Conservation (phyloP, 2,113 vertebrate genomes). For the Xenopus laevis region DNA sequence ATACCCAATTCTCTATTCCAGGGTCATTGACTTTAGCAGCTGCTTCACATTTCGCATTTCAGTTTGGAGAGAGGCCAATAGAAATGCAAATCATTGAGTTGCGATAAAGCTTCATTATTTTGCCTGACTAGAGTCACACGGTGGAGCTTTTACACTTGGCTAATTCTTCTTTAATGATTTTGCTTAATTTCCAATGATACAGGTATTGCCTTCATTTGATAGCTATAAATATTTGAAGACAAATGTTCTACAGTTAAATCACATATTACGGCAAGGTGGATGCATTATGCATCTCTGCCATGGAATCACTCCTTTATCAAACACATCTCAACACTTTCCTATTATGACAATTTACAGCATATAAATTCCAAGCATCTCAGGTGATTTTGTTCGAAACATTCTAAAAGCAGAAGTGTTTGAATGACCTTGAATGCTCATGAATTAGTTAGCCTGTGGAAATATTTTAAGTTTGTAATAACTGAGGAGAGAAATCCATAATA, state of each 20-base stretch:
- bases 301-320: not conserved
- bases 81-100: too few species aligned
- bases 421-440: slow-evolving; percentile 3
- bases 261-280: not conserved
- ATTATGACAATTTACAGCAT: not conserved
- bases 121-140: too few species aligned
- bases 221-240: not conserved
- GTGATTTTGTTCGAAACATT: not conserved
- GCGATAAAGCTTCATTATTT: too few species aligned
- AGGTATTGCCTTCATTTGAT: too few species aligned
- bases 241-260: not conserved
- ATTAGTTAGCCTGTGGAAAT: slow-evolving; percentile 1
- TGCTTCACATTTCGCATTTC: too few species aligned
- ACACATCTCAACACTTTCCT: not conserved
- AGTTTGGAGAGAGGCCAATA: too few species aligned
- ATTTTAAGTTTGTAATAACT: slow-evolving; percentile 7
- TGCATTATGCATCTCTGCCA: not conserved
- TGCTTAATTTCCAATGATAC: too few species aligned
- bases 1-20: too few species aligned
- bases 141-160: too few species aligned
- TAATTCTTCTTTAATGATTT: too few species aligned
- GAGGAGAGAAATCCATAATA: slow-evolving; percentile 7
- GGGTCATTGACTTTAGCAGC: too few species aligned
- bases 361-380: not conserved
- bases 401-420: not conserved